These are phyloP conservation scores for Antheraea mylitta DNA, from an alignment of 1,140 invertebrate genomes.

Conservation along the genomic window DNA sequence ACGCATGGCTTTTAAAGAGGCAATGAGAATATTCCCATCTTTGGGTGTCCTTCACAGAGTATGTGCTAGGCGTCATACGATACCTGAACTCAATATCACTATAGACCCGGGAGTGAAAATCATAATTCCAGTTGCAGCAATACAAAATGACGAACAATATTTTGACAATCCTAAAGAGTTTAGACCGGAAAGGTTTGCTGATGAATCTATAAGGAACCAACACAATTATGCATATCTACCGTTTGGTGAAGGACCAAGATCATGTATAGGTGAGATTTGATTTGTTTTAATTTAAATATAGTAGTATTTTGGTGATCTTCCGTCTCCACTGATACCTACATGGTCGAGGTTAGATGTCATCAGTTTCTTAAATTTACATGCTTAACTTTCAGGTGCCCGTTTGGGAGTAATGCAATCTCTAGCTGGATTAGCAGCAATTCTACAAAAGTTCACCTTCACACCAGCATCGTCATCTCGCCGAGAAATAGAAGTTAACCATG, in stretches of 20 bases:
- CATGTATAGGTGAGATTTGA: slow-evolving; percentile 80
- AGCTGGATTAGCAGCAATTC: slow-evolving; percentile 45
- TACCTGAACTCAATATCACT: slow-evolving; percentile 56
- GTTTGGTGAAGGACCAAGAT: slow-evolving; percentile 85
- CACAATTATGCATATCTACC: slow-evolving; percentile 80
- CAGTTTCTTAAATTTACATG: neutral
- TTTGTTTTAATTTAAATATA: too few relatives aligned
- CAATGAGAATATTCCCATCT: slow-evolving; percentile 70
- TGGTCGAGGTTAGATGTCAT: too few relatives aligned
- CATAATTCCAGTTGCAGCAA: slow-evolving; percentile 75
- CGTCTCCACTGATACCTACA: too few relatives aligned
- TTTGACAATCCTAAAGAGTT: slow-evolving; percentile 80
- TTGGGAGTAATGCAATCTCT: slow-evolving; percentile 56
- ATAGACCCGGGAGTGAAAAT: slow-evolving; percentile 75
- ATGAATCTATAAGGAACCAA: slow-evolving; percentile 60
- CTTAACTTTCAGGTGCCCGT: slow-evolving; percentile 39
- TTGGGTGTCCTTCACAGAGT: slow-evolving; percentile 54
- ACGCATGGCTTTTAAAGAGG: slow-evolving; percentile 37
- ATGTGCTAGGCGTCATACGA: slow-evolving; percentile 57
- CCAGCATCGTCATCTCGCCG: slow-evolving; percentile 30
- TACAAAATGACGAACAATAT: slow-evolving; percentile 79
- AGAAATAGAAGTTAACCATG: slow-evolving; percentile 31
- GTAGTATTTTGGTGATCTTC: too few relatives aligned
- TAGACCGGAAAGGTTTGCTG: slow-evolving; percentile 79
- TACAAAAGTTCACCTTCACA: slow-evolving; percentile 49